Percentiles rank a stretch among this genome's conserved stretches.
Evolutionary conservation across 2,113 vertebrate genomes (phyloP).

Genomic region (Nanorana parkeri): DNA sequence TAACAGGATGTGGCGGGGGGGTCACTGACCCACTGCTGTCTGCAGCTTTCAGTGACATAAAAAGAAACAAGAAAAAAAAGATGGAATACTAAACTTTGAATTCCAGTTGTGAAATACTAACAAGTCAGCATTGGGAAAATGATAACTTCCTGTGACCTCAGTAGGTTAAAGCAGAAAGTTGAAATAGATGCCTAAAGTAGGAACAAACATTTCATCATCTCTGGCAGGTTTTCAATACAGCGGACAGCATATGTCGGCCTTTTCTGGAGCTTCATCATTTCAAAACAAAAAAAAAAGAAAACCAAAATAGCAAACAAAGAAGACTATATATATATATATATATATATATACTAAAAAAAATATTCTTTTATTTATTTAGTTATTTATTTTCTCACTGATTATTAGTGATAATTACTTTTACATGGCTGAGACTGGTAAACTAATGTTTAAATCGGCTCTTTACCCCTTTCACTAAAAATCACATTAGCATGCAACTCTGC

Average conservation of each 20-base stretch:
- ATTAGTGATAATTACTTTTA: too few relatives aligned
- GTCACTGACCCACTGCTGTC: too few relatives aligned
- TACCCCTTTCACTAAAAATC: too few relatives aligned
- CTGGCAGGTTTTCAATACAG: neutral
- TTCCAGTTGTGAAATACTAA: slow-evolving; percentile 36
- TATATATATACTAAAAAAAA: too few relatives aligned
- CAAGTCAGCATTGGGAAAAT: slow-evolving; percentile 37
- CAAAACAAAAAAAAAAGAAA: neutral
- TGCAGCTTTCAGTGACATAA: too few relatives aligned
- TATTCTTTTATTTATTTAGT: too few relatives aligned
- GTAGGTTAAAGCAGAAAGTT: slow-evolving; percentile 7
- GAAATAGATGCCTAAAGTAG: slow-evolving; percentile 26
- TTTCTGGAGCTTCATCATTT: neutral
- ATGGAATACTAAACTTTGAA: neutral
- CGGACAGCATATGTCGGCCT: slow-evolving; percentile 3
- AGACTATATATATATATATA: too few relatives aligned
- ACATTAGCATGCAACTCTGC: too few relatives aligned
- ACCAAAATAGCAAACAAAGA: slow-evolving; percentile 24
- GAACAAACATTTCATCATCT: slow-evolving; percentile 43
- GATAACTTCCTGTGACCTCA: slow-evolving; percentile 49
- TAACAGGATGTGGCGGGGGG: too few relatives aligned
- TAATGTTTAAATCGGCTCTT: too few relatives aligned
- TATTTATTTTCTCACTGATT: too few relatives aligned
- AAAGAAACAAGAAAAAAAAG: neutral
- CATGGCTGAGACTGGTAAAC: too few relatives aligned